These are phyloP conservation scores for Oxyruncus cristatus DNA, from an alignment of 2,113 vertebrate genomes.

Conservation along the genomic window DNA sequence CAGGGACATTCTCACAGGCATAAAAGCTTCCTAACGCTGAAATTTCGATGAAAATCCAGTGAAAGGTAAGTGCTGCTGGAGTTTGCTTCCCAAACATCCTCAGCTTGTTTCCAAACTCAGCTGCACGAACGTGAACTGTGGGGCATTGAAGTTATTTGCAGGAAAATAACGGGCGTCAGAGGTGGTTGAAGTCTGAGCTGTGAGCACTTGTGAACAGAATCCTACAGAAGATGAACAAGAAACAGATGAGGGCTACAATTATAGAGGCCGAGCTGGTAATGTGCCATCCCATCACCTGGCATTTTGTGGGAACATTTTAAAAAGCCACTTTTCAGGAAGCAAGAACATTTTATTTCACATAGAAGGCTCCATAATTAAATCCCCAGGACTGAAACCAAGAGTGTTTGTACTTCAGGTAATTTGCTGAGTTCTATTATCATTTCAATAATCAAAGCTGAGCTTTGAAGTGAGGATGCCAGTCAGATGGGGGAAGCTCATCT, in stretches of 20 bases:
- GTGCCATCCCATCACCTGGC: neutral
- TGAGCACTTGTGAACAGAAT: neutral
- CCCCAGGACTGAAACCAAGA: slow-evolving; percentile 1
- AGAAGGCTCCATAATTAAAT: slow-evolving; percentile 40
- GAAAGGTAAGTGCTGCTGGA: neutral
- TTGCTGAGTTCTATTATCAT: slow-evolving; percentile 38
- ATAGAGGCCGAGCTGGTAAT: neutral
- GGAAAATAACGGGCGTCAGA: neutral
- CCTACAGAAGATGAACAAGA: neutral
- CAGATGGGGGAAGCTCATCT: neutral
- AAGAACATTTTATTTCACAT: slow-evolving; percentile 15
- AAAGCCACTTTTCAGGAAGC: slow-evolving; percentile 2
- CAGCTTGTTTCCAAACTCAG: neutral
- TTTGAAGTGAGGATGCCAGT: slow-evolving; percentile 23
- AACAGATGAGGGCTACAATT: neutral
- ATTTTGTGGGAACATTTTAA: neutral
- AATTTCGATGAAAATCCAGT: neutral
- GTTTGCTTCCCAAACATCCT: neutral
- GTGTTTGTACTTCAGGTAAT: neutral
- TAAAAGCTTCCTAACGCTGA: neutral
- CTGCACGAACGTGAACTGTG: neutral
- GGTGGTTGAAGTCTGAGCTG: neutral
- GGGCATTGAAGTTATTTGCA: neutral
- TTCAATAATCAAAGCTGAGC: slow-evolving; percentile 6
- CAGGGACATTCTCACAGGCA: neutral